Evolutionary conservation across 2,888 invertebrate genomes (phyloP).

Genomic region (Tiliacea aurago): DNA sequence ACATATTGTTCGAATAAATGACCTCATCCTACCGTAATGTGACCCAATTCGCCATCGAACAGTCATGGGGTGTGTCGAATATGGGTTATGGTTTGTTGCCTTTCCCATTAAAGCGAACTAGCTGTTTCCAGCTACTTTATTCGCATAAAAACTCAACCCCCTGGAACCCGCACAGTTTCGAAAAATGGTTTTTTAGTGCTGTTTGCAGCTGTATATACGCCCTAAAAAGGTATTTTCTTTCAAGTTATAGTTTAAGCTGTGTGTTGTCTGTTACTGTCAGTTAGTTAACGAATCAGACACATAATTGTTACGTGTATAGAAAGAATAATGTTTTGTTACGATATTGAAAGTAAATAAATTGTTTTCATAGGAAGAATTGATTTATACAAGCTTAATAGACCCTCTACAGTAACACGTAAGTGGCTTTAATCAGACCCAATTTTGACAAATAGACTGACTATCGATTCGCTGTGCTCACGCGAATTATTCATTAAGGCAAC

Average conservation of each 20-base stretch:
- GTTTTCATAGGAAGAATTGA: not conserved
- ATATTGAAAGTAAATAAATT: not conserved
- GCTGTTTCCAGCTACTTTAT: conserved; percentile 10
- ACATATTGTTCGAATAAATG: conserved; percentile 4
- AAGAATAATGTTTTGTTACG: not conserved
- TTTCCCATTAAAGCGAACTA: conserved; percentile 20
- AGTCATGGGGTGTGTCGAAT: conserved; percentile 46
- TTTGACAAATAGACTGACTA: conserved; percentile 37
- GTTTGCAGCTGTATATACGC: not conserved
- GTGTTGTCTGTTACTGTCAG: too few relatives aligned
- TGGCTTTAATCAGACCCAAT: conserved; percentile 24
- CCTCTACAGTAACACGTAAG: not conserved
- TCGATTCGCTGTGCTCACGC: conserved; percentile 55
- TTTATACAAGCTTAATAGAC: not conserved
- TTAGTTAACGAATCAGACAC: too few relatives aligned
- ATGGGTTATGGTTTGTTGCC: conserved; percentile 33
- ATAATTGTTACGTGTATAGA: not conserved
- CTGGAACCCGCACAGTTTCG: not conserved
- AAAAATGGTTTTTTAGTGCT: not conserved
- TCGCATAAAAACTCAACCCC: not conserved
- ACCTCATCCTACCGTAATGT: conserved; percentile 4
- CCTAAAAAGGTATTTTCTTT: not conserved
- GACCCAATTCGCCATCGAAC: conserved; percentile 47
- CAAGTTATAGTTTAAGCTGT: not conserved
- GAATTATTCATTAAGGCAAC: conserved; percentile 37